These are phyloP conservation scores for Ganaspis sp. DNA, from an alignment of 1,140 invertebrate genomes.

Conservation along the genomic window DNA sequence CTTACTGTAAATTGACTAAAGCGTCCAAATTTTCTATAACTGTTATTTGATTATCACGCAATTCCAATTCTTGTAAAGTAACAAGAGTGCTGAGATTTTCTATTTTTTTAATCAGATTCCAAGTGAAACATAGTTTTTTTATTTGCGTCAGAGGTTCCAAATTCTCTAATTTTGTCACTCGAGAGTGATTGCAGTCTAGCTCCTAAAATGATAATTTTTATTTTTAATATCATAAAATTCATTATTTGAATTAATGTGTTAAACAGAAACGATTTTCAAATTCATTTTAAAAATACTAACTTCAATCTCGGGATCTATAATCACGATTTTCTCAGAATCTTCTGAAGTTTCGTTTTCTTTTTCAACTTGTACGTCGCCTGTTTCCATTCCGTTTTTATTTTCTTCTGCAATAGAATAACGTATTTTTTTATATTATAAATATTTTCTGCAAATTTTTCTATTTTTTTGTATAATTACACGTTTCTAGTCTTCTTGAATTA, in stretches of 20 bases:
- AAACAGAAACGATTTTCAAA: too few relatives aligned
- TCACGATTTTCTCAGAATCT: conserved; percentile 68
- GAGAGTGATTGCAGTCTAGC: conserved; percentile 92
- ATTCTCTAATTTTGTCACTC: conserved; percentile 89
- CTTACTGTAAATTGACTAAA: conserved; percentile 93
- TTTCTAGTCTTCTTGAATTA: background rate
- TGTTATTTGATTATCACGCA: conserved; percentile 97
- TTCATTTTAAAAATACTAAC: conserved; percentile 59
- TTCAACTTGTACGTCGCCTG: conserved; percentile 47
- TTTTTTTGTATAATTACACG: background rate
- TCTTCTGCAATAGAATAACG: conserved; percentile 50
- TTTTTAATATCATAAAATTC: too few relatives aligned
- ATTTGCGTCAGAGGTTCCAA: conserved; percentile 85
- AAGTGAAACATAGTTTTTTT: conserved; percentile 90
- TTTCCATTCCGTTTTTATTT: conserved; percentile 52
- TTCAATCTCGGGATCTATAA: conserved; percentile 71
- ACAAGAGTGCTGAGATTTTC: conserved; percentile 87
- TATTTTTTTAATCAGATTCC: conserved; percentile 97
- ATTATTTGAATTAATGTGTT: too few relatives aligned
- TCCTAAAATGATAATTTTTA: conserved; percentile 73
- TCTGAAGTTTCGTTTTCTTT: conserved; percentile 50
- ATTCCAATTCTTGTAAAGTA: conserved; percentile 90
- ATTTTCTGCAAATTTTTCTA: background rate
- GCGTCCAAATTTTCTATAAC: conserved; percentile 92
- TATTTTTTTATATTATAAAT: background rate